Percentiles rank a stretch among this genome's conserved stretches.
Evolutionary conservation across 2,888 invertebrate species (phyloP).

Genomic region (Scaptomyza flava): DNA sequence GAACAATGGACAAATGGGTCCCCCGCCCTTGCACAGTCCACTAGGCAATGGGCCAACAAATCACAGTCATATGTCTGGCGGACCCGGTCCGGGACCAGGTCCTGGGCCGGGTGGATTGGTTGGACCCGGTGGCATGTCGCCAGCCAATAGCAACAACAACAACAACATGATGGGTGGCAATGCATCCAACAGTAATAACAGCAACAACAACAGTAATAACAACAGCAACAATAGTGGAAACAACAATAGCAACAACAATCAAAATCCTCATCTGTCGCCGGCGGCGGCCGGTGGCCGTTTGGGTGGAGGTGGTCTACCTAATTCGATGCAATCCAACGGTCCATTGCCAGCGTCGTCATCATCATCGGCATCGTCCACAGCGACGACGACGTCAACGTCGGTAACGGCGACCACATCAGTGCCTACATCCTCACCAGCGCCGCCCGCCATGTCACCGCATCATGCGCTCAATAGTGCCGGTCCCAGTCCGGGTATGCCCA

Average conservation of each 20-base stretch:
- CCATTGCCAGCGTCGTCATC: slow-evolving; percentile 85
- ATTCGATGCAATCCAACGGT: slow-evolving; percentile 84
- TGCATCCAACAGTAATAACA: slow-evolving; percentile 42
- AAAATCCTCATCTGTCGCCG: slow-evolving; percentile 80
- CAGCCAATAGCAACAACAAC: slow-evolving; percentile 70
- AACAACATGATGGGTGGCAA: slow-evolving; percentile 58
- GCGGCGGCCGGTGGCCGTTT: slow-evolving; percentile 75
- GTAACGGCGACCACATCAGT: slow-evolving; percentile 77
- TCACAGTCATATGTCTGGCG: slow-evolving; percentile 85
- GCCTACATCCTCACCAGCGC: slow-evolving; percentile 82
- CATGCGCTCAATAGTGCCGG: slow-evolving; percentile 77
- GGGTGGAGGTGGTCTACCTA: slow-evolving; percentile 72
- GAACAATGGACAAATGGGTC: slow-evolving; percentile 90
- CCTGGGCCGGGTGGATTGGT: slow-evolving; percentile 74
- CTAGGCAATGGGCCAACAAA: slow-evolving; percentile 87
- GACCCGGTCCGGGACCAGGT: slow-evolving; percentile 80
- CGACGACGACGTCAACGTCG: slow-evolving; percentile 66
- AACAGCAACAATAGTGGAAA: slow-evolving; percentile 58
- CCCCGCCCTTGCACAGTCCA: slow-evolving; percentile 91
- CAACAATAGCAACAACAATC: slow-evolving; percentile 73
- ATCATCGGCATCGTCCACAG: slow-evolving; percentile 60
- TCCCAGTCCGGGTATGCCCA: slow-evolving; percentile 78
- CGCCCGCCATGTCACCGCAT: slow-evolving; percentile 85
- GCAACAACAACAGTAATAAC: slow-evolving; percentile 65
- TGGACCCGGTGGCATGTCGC: slow-evolving; percentile 78